Conservation (phyloP, 1,140 invertebrate genomes). For the Steinernema feltiae region DNA sequence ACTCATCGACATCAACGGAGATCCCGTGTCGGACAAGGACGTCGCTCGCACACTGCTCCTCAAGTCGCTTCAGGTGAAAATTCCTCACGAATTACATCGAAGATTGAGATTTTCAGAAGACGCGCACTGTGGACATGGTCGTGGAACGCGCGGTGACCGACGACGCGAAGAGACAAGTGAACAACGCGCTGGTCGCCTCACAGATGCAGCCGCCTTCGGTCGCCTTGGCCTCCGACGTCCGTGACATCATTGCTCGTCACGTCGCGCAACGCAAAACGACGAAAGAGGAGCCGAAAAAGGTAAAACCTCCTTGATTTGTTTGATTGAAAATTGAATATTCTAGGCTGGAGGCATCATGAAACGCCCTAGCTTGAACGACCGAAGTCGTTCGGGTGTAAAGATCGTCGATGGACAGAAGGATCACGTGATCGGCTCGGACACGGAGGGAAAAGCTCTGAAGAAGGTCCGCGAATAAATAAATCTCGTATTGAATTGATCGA, state of each 20-base stretch:
- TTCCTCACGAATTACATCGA: neutral
- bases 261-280: neutral
- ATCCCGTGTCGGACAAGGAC: neutral
- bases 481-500: too few species aligned
- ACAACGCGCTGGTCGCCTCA: neutral
- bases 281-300: neutral
- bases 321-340: neutral
- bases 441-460: neutral
- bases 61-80: conserved; percentile 3
- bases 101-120: neutral
- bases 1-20: conserved; percentile 1
- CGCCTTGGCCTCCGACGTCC: neutral
- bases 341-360: neutral
- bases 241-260: conserved; percentile 1
- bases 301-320: neutral
- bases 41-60: neutral
- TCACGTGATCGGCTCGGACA: neutral
- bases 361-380: neutral
- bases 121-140: neutral
- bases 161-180: neutral
- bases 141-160: neutral
- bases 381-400: neutral
- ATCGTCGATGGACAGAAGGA: conserved; percentile 2
- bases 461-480: neutral
- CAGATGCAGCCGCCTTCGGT: conserved; percentile 10